Percentiles rank a stretch among this genome's conserved stretches.
These are phyloP conservation scores for Penaeus chinensis DNA, from an alignment of 1,140 invertebrate species.

Conservation along the genomic window DNA sequence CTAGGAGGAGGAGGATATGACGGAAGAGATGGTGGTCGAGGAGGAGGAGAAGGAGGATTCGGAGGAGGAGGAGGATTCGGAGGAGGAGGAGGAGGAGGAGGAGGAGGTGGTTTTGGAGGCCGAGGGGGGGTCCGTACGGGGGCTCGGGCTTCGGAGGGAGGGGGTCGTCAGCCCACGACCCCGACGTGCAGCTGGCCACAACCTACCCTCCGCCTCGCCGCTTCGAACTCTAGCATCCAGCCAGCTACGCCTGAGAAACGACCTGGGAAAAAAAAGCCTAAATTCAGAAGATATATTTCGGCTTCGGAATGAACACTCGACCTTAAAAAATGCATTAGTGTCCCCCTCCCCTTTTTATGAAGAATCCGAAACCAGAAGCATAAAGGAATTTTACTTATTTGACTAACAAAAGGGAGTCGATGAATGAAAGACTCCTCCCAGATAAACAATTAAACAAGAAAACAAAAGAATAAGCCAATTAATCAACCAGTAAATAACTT, in stretches of 20 bases:
- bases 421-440: too few species aligned
- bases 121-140: not conserved
- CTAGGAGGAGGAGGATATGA: not conserved
- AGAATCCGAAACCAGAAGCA: too few species aligned
- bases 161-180: not conserved
- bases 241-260: constrained; percentile 41
- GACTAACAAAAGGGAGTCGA: too few species aligned
- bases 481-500: too few species aligned
- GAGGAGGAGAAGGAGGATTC: not conserved
- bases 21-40: not conserved
- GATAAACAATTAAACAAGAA: too few species aligned
- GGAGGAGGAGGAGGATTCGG: not conserved
- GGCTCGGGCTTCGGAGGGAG: not conserved
- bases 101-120: not conserved
- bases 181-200: constrained; percentile 56
- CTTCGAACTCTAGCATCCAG: constrained; percentile 45
- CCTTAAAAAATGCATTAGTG: not conserved
- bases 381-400: too few species aligned
- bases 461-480: too few species aligned
- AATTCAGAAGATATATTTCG: not conserved
- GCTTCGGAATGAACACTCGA: not conserved
- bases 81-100: not conserved
- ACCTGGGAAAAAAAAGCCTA: not conserved
- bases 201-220: constrained; percentile 50
- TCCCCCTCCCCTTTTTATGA: too few species aligned